Conservation (phyloP, 23 tunicate species). For the Botrylloides violaceus region DNA sequence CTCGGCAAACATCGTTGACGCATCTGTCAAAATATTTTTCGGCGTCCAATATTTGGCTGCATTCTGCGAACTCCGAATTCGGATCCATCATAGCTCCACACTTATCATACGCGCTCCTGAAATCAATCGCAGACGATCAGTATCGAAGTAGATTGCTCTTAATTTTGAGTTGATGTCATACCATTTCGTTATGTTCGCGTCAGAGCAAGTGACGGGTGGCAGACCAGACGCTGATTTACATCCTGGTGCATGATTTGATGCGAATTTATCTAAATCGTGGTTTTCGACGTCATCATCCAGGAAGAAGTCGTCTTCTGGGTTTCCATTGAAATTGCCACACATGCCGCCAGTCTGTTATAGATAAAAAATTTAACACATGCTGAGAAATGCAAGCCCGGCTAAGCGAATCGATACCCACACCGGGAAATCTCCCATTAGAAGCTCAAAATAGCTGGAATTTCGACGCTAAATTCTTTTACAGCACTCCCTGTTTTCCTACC, state of each 20-base stretch:
- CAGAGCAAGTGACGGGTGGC: constrained; percentile 16
- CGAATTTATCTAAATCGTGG: constrained; percentile 14
- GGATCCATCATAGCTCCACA: constrained; percentile 33
- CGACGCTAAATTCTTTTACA: too few species aligned
- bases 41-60: constrained; percentile 12
- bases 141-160: too few species aligned
- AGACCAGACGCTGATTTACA: background rate
- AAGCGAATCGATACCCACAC: too few species aligned
- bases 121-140: too few species aligned
- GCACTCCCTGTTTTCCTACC: background rate
- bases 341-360: constrained; percentile 31
- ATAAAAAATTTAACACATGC: too few species aligned
- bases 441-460: too few species aligned
- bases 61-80: constrained; percentile 20
- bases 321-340: constrained; percentile 62
- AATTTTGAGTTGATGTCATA: too few species aligned
- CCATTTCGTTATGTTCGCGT: constrained; percentile 1
- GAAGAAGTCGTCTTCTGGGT: constrained; percentile 33
- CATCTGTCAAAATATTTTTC: constrained; percentile 26
- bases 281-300: background rate
- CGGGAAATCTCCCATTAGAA: too few species aligned
- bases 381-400: too few species aligned
- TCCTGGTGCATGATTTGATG: constrained; percentile 9
- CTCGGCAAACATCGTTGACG: constrained; percentile 31
- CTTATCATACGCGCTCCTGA: constrained; percentile 23